Evolutionary conservation across 1,140 invertebrate genomes (phyloP), one percentile per base, ranked within the genome.

Genomic region (Oryctes rhinoceros): DNA sequence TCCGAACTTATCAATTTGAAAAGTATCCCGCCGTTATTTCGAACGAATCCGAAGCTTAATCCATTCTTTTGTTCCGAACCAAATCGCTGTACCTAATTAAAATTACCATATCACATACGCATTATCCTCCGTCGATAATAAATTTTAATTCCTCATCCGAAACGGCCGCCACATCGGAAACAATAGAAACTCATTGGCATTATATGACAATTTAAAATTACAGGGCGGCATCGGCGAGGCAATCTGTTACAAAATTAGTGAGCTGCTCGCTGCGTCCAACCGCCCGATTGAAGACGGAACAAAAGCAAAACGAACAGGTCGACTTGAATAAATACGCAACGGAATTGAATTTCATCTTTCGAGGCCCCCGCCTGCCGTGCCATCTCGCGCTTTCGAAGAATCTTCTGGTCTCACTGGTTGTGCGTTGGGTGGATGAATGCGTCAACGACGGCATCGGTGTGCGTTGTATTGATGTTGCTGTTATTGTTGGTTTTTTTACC

Each of bases 171-270:
- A 4, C 49, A 4, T 53, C n/a, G 49, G 49, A 53, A 53, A 53
- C 49, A 53, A 53, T 53, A 53, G 49, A 53, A 53, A 53, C 49
- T 18, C 11, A 53, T 53, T 53, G 49, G 13, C 13, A 53, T 53
- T 53, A 53, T 53, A 53, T 53, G 49, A 53, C 49, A 53, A 53
- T 53, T 53, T 18, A 53, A 53, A 53, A 53, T 53, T 53, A 53
- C 49, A 53, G 49, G n/a, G 49, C 49, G 49, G 49, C 49, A 15
- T 53, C 49, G 49, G 13, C 49, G 49, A 44, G 49, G 49, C 49
- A 53, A 53, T 53, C 49, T 53, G 49, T 53, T 53, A 53, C 49
- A 18, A 53, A 53, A 53, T 53, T 53, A 53, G 49, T 53, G n/a
- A 53, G 49, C 49, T 53, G 49, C 49, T 53, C 13, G 49, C 49